Conservation (phyloP, 2,797 vertebrate genomes). For the Buceros bicornis region DNA sequence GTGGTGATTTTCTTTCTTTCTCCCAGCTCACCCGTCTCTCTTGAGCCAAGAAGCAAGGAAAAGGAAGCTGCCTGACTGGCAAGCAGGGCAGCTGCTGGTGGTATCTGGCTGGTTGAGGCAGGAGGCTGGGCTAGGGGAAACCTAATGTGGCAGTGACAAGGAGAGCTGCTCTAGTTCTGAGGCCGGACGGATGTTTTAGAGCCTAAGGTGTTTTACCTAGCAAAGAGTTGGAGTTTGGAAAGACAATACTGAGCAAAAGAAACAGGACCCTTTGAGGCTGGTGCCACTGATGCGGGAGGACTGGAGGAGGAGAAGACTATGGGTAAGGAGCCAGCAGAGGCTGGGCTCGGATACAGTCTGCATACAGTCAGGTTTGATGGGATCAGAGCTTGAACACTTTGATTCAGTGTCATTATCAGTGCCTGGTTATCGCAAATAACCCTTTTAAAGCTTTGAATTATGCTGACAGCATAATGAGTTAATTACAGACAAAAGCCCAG, state of each 20-base stretch:
- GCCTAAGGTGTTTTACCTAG: background rate
- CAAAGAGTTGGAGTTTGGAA: background rate
- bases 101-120: background rate
- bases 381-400: background rate
- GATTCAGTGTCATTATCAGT: background rate
- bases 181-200: background rate
- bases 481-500: background rate
- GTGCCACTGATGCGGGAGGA: background rate
- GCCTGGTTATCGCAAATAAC: background rate
- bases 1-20: background rate
- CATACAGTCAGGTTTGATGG: background rate
- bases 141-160: fast-evolving
- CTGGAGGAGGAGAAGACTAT: background rate
- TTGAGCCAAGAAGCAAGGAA: background rate
- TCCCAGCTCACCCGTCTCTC: background rate
- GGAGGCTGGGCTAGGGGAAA: background rate
- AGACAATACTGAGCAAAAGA: background rate
- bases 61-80: background rate
- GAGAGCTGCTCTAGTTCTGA: background rate
- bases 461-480: background rate
- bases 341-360: background rate
- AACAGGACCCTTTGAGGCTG: background rate
- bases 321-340: background rate
- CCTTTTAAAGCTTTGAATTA: background rate
- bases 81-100: background rate